Evolutionary conservation across 2,888 invertebrate species (phyloP).

Genomic region (Melanotus villosus): DNA sequence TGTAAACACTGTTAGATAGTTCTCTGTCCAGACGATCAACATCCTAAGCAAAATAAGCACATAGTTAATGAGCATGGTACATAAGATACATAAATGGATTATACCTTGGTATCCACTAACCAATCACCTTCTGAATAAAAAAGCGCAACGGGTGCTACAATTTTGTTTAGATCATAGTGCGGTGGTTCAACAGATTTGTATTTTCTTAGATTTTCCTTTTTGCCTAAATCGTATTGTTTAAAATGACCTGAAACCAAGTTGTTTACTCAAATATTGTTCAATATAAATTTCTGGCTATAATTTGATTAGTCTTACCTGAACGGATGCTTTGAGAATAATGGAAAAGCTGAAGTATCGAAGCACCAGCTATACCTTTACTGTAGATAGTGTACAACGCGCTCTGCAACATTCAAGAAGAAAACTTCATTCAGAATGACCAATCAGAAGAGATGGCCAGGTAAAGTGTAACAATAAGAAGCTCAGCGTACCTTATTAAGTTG

Average conservation of each 20-base stretch:
- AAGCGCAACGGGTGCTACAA: slow-evolving; percentile 72
- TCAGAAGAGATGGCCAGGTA: no score
- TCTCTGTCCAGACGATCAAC: slow-evolving; percentile 70
- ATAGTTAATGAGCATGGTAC: slow-evolving; percentile 41
- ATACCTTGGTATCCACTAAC: slow-evolving; percentile 69
- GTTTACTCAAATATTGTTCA: no score
- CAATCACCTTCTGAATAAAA: slow-evolving; percentile 76
- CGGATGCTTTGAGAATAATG: slow-evolving; percentile 71
- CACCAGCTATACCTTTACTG: slow-evolving; percentile 42
- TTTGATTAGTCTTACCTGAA: slow-evolving; percentile 59
- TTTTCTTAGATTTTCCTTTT: slow-evolving; percentile 64
- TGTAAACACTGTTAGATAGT: slow-evolving; percentile 66
- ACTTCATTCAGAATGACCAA: no score
- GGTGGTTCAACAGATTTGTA: slow-evolving; percentile 72
- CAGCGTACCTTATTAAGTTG: slow-evolving; percentile 50
- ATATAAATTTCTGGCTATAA: not conserved
- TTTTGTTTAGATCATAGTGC: slow-evolving; percentile 70
- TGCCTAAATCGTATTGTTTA: slow-evolving; percentile 68
- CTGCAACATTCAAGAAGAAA: no score
- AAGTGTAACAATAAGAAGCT: no score
- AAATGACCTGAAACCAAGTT: slow-evolving; percentile 61
- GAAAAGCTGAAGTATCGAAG: slow-evolving; percentile 69
- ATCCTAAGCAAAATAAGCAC: slow-evolving; percentile 62
- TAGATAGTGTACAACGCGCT: no score
- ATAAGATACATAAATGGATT: not conserved